A percentile compares a stretch with the other conserved stretches of the same genome.
Evolutionary conservation across 2,113 vertebrate genomes (phyloP).

Genomic region (Seriola quinqueradiata): DNA sequence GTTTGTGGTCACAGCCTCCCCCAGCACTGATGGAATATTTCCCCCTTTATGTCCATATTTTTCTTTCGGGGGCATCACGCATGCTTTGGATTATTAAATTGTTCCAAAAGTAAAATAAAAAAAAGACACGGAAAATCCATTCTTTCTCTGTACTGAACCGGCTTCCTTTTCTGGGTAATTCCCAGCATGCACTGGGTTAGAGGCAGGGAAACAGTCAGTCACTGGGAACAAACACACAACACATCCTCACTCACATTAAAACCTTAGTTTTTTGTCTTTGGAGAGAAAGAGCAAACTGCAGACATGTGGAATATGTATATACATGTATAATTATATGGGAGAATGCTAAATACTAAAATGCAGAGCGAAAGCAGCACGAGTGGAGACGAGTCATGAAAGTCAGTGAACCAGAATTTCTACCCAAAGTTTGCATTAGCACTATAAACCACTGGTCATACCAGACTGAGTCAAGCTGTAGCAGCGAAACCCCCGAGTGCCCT

Average conservation of each 20-base stretch:
- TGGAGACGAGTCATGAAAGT: neutral
- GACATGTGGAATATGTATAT: neutral
- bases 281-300: neutral
- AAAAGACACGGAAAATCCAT: conserved; percentile 18
- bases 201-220: neutral
- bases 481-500: neutral
- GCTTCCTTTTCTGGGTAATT: neutral
- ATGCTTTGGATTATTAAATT: conserved; percentile 44
- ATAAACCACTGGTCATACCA: neutral
- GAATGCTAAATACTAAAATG: neutral
- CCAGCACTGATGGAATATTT: conserved; percentile 3
- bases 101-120: conserved; percentile 22
- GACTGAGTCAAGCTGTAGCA: neutral
- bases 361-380: neutral
- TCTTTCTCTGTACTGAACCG: neutral
- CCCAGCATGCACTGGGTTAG: conserved; percentile 2
- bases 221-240: neutral
- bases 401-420: neutral
- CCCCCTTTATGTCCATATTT: neutral
- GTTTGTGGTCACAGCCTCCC: conserved; percentile 4
- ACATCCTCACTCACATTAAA: neutral
- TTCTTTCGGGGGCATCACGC: conserved; percentile 5
- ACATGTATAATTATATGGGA: neutral
- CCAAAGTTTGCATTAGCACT: neutral
- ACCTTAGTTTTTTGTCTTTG: neutral